These are phyloP conservation scores for Meloidogyne floridensis DNA, from an alignment of 1,140 invertebrate species.

Conservation along the genomic window DNA sequence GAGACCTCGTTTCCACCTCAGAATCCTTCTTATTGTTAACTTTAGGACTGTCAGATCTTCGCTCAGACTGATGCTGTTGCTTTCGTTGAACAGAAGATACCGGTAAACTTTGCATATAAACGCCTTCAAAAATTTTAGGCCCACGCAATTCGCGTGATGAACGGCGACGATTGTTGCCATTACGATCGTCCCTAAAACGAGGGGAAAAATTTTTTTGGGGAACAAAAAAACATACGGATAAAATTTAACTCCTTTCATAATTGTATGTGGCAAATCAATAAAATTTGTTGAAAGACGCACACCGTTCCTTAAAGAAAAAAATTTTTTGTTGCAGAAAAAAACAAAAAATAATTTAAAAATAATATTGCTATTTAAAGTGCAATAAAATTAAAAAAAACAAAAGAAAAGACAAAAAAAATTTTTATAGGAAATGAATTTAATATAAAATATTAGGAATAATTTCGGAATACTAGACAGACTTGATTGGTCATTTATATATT, in stretches of 20 bases:
- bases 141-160: background rate
- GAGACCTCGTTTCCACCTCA: background rate
- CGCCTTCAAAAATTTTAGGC: background rate
- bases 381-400: background rate
- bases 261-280: background rate
- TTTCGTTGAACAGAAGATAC: constrained; percentile 5
- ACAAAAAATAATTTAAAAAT: background rate
- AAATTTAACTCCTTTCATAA: constrained; percentile 7
- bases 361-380: background rate
- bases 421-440: too few relatives aligned
- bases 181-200: background rate
- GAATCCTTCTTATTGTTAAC: background rate
- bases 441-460: too few relatives aligned
- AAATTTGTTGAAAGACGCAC: background rate
- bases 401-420: too few relatives aligned
- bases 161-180: background rate
- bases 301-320: background rate
- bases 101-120: constrained; percentile 5
- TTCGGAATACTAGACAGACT: too few relatives aligned
- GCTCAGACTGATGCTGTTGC: background rate
- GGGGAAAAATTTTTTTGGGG: background rate
- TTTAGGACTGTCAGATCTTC: background rate
- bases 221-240: background rate
- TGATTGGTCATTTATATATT: too few relatives aligned
- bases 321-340: background rate